Evolutionary conservation across 35 echinoderm and acorn worm genomes (phyloP).

Genomic region (Heliocidaris tuberculata): DNA sequence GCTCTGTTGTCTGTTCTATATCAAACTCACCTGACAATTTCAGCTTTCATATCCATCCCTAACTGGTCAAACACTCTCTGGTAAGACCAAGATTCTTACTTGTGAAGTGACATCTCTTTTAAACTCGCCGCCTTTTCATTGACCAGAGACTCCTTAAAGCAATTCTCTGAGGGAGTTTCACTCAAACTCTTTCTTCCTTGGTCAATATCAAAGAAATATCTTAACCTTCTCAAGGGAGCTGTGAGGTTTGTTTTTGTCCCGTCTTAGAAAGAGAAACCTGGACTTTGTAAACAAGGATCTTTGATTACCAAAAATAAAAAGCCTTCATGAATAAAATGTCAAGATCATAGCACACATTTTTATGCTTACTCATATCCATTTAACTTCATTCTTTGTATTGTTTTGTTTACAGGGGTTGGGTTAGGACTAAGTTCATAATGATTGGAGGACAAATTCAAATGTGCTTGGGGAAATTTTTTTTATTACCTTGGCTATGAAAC

Average conservation of each 20-base stretch:
- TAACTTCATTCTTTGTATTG: background rate
- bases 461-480: background rate
- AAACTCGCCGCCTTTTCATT: background rate
- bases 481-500: too few relatives aligned
- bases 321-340: background rate
- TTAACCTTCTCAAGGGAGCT: background rate
- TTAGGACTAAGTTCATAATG: background rate
- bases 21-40: background rate
- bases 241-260: background rate
- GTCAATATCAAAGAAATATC: background rate
- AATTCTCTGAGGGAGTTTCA: background rate
- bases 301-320: background rate
- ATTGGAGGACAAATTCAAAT: background rate
- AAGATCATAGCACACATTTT: conserved; percentile 1
- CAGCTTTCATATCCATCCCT: background rate
- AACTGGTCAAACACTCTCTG: background rate
- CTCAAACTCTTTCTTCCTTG: background rate
- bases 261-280: background rate
- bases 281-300: background rate
- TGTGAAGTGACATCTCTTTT: background rate
- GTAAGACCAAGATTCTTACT: background rate
- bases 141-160: background rate
- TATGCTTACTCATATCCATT: background rate
- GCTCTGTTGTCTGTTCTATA: background rate
- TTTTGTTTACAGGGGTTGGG: background rate